Conservation (phyloP, 1,140 invertebrate genomes). For the Drosophila repletoides region DNA sequence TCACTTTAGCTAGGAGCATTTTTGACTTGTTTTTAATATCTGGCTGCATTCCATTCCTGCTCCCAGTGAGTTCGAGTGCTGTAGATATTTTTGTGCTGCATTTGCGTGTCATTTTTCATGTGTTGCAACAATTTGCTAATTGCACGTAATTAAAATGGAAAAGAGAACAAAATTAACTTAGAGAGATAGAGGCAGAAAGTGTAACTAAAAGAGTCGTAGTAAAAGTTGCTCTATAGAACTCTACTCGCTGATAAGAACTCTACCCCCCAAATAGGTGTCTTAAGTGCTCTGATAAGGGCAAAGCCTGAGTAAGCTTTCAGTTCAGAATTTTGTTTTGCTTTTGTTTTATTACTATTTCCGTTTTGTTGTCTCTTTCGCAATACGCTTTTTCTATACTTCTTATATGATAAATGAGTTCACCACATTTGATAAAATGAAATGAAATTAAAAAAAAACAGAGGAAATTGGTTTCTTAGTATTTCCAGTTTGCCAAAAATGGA, state of each 20-base stretch:
- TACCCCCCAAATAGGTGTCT: constrained; percentile 2
- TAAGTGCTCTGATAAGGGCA: constrained; percentile 36
- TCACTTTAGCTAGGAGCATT: not conserved
- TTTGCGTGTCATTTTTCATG: constrained; percentile 26
- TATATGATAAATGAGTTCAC: constrained; percentile 61
- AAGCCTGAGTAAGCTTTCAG: constrained; percentile 31
- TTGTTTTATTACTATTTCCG: constrained; percentile 23
- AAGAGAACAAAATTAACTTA: not conserved
- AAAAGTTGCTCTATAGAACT: constrained; percentile 26
- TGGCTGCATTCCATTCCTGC: constrained; percentile 6
- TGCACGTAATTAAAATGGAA: constrained; percentile 13
- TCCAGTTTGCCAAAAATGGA: constrained; percentile 67
- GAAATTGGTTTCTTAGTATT: constrained; percentile 22
- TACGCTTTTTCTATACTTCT: constrained; percentile 28
- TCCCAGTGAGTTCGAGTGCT: constrained; percentile 10
- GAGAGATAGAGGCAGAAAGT: not conserved
- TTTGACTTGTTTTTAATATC: not conserved
- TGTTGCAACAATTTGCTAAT: constrained; percentile 35
- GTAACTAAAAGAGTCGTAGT: not conserved
- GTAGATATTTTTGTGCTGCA: constrained; percentile 15
- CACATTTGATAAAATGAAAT: constrained; percentile 54
- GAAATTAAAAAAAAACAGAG: constrained; percentile 26
- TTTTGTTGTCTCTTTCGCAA: constrained; percentile 57
- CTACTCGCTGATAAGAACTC: constrained; percentile 24
- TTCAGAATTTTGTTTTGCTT: constrained; percentile 14